Percentiles rank a stretch among this genome's conserved stretches.
Evolutionary conservation across 2,888 invertebrate species (phyloP).

Genomic region (Hydraecia micacea): DNA sequence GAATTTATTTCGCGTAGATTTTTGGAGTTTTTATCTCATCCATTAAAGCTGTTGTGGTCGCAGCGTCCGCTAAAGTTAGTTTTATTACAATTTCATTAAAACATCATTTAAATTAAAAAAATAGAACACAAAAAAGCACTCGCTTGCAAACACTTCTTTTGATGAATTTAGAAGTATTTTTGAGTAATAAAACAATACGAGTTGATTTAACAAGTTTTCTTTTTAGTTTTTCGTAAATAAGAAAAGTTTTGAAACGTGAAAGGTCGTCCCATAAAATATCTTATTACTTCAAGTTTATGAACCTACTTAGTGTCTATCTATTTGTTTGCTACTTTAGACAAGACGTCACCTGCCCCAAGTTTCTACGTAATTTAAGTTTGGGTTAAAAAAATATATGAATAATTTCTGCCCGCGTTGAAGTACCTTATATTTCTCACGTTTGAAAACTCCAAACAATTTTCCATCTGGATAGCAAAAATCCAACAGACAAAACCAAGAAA

Average conservation of each 20-base stretch:
- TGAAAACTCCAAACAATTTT: background rate
- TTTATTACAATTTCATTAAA: slow-evolving; percentile 12
- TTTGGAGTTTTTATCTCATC: slow-evolving; percentile 10
- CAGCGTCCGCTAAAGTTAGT: background rate
- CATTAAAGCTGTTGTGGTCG: background rate
- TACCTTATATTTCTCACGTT: background rate
- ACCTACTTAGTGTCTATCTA: background rate
- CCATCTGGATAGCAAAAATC: background rate
- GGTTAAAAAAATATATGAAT: background rate
- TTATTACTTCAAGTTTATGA: slow-evolving; percentile 35
- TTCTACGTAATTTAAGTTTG: background rate
- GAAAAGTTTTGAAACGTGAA: slow-evolving; percentile 36
- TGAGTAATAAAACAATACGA: slow-evolving; percentile 12
- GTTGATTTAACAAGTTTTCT: slow-evolving; percentile 33
- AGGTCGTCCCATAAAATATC: slow-evolving; percentile 12
- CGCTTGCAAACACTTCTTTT: background rate
- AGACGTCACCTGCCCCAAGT: slow-evolving; percentile 3
- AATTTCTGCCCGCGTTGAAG: background rate
- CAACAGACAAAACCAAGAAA: background rate
- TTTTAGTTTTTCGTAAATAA: slow-evolving; percentile 32
- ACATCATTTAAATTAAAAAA: background rate
- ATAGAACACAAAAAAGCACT: background rate
- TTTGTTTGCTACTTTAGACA: slow-evolving; percentile 18
- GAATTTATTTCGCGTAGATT: background rate
- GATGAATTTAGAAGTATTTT: background rate